Conservation (phyloP, 2,888 invertebrate genomes). For the Synanthedon andrenaeformis region DNA sequence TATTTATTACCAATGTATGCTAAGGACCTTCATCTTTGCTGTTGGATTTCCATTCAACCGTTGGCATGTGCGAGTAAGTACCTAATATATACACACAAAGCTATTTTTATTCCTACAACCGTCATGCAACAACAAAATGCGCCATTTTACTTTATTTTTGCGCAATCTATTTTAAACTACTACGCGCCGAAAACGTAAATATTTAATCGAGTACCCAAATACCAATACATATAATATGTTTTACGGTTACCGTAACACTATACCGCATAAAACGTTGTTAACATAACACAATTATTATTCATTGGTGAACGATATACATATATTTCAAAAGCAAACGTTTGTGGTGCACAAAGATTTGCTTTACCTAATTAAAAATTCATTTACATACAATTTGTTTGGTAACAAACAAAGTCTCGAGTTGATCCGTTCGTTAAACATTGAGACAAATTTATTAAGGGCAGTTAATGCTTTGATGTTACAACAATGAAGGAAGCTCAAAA, state of each 20-base stretch:
- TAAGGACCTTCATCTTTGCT: background rate
- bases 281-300: no score
- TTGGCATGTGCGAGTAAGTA: background rate
- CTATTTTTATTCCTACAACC: slow-evolving; percentile 3
- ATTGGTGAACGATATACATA: background rate
- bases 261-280: no score
- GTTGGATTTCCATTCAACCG: slow-evolving; percentile 3
- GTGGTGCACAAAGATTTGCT: slow-evolving; percentile 11
- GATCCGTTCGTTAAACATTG: background rate
- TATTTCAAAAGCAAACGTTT: slow-evolving; percentile 1
- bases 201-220: slow-evolving; percentile 9
- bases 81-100: background rate
- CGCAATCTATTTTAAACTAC: slow-evolving; percentile 9
- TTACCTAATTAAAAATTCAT: slow-evolving; percentile 12
- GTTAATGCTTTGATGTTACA: no score
- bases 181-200: slow-evolving; percentile 15
- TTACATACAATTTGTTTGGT: slow-evolving; percentile 6
- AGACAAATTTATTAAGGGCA: no score
- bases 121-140: slow-evolving; percentile 4
- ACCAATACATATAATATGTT: background rate
- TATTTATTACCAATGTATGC: no score
- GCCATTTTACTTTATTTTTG: slow-evolving; percentile 5
- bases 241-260: no score
- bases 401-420: background rate
- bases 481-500: no score